A percentile compares a stretch with the other conserved stretches of the same genome.
Conservation (phyloP, 2,797 vertebrate species). For the Hydrophis major region DNA sequence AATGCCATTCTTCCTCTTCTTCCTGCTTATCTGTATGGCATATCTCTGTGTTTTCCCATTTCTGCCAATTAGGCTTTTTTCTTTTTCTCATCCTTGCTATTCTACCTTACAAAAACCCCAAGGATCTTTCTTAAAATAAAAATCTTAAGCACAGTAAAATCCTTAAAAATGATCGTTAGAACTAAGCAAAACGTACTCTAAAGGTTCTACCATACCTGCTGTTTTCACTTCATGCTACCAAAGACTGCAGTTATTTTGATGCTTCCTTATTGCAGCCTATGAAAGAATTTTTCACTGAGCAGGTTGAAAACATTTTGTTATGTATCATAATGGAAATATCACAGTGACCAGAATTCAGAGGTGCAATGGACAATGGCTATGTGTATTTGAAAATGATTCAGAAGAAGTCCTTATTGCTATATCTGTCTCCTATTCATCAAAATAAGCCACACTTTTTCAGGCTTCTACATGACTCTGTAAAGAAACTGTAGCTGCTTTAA, state of each 20-base stretch:
- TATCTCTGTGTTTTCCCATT: not conserved
- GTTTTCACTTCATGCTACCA: not conserved
- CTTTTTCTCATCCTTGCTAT: not conserved
- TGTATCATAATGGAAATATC: not conserved
- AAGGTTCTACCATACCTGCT: not conserved
- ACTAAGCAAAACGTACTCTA: not conserved
- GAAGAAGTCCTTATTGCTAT: not conserved
- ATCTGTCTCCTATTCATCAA: not conserved
- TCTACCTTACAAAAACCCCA: not conserved
- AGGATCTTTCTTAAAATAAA: not conserved
- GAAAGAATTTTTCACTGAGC: not conserved
- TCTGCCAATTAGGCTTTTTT: not conserved
- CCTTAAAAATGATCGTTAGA: not conserved
- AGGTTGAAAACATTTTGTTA: not conserved
- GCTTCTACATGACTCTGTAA: not conserved
- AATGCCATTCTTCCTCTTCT: not conserved
- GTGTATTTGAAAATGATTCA: not conserved
- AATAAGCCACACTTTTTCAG: not conserved
- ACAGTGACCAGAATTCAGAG: not conserved
- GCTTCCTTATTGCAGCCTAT: not conserved
- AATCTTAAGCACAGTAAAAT: not conserved
- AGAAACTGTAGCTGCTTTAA: not conserved
- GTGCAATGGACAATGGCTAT: not conserved
- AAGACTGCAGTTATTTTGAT: not conserved
- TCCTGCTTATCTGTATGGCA: not conserved